These are phyloP conservation scores for Gonatopus flavifemur DNA, from an alignment of 1,140 invertebrate genomes.

Conservation along the genomic window DNA sequence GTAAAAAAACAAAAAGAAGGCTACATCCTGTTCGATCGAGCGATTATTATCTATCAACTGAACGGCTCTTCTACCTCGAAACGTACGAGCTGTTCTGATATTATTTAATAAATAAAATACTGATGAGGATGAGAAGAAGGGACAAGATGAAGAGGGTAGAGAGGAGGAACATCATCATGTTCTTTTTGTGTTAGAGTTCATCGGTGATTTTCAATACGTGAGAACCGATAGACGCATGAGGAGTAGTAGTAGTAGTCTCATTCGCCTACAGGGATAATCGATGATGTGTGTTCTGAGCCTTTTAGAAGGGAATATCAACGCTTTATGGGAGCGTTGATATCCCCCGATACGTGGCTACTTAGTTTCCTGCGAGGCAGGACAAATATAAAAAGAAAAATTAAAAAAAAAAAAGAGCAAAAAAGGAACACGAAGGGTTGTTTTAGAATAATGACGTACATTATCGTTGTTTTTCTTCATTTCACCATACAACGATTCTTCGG, in stretches of 20 bases:
- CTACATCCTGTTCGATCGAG: no score
- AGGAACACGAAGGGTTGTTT: conserved; percentile 26
- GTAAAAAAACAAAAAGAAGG: no score
- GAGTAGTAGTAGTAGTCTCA: conserved; percentile 28
- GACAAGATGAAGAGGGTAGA: background rate
- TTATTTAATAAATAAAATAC: conserved; percentile 7
- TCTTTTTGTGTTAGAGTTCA: conserved; percentile 20
- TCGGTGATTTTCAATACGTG: conserved; percentile 16
- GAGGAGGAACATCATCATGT: conserved; percentile 16
- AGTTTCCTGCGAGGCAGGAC: conserved; percentile 26
- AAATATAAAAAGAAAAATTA: no score
- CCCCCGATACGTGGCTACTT: no score
- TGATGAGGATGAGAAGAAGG: background rate
- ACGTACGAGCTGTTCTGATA: conserved; percentile 17
- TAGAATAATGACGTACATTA: no score
- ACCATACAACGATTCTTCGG: no score
- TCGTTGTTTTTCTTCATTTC: no score
- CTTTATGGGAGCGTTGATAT: no score
- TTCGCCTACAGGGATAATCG: conserved; percentile 33
- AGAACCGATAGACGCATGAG: conserved; percentile 11
- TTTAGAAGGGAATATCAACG: no score
- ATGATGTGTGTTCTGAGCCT: conserved; percentile 42
- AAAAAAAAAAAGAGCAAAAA: conserved; percentile 17
- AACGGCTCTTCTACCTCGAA: background rate
- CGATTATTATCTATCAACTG: no score